Percentiles rank a stretch among this genome's conserved stretches.
phyloP scores from a whole-genome alignment of 2,797 vertebrate species.

The Adrianichthys oophorus region DNA sequence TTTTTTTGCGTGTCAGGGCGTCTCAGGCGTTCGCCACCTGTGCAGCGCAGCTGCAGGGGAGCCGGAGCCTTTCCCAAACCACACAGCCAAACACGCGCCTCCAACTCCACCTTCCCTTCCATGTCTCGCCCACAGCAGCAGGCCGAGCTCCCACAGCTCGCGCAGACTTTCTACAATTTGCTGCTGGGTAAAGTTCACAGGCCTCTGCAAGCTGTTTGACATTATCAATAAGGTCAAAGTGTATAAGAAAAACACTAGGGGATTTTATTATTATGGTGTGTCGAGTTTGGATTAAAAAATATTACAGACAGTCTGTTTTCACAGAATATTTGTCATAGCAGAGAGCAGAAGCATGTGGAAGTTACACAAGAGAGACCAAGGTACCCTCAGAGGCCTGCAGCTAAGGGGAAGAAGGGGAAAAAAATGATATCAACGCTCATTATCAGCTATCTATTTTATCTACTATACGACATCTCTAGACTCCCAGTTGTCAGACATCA shows the following conservation, averaged over 20 bases:
- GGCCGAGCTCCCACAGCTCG: conserved; percentile 64
- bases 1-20: conserved; percentile 12
- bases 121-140: conserved; percentile 56
- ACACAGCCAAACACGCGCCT: conserved; percentile 60
- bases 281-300: conserved; percentile 16
- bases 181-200: conserved; percentile 75
- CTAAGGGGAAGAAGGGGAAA: conserved; percentile 28
- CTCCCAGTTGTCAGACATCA: conserved; percentile 78
- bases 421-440: conserved; percentile 59
- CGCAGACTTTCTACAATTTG: conserved; percentile 57
- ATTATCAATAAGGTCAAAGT: conserved; percentile 78
- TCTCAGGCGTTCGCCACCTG: conserved; percentile 62
- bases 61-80: conserved; percentile 59
- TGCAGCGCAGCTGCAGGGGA: conserved; percentile 54
- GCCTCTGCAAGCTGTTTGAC: conserved; percentile 77
- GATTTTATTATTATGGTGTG: conserved; percentile 55
- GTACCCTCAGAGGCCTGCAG: conserved; percentile 58
- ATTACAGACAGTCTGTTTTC: conserved; percentile 12
- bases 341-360: conserved; percentile 37
- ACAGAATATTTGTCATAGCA: conserved; percentile 41
- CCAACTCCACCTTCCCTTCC: conserved; percentile 44
- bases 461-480: conserved; percentile 67
- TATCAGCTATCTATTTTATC: conserved; percentile 78
- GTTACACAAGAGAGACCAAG: conserved; percentile 61
- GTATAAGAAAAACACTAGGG: conserved; percentile 66